Evolutionary conservation across 1,140 invertebrate species (phyloP).

Genomic region (Brachionus calyciflorus): DNA sequence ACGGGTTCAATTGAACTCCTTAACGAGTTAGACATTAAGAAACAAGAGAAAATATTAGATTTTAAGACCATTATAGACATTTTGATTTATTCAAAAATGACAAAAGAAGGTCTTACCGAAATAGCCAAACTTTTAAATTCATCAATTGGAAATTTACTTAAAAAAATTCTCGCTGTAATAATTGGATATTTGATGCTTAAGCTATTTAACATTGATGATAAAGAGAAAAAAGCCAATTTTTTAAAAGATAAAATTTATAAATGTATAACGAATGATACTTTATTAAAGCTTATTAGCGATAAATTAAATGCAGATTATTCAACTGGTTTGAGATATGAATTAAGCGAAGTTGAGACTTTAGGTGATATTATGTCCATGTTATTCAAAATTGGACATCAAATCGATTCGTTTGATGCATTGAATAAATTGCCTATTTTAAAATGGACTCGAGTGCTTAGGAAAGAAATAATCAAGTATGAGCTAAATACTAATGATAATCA

Average conservation of each 20-base stretch:
- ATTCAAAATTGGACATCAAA: not conserved
- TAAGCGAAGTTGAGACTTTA: not conserved
- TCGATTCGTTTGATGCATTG: not conserved
- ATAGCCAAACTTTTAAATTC: not conserved
- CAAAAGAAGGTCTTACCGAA: not conserved
- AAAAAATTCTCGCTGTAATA: not conserved
- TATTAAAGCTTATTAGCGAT: not conserved
- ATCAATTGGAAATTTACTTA: not conserved
- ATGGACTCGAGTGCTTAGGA: not conserved
- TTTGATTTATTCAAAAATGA: not conserved
- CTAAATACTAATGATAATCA: not conserved
- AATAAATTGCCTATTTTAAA: not conserved
- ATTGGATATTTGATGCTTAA: not conserved
- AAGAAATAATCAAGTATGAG: constrained; percentile 10
- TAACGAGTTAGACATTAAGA: not conserved
- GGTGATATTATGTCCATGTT: not conserved
- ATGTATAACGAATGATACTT: not conserved
- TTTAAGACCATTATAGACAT: not conserved
- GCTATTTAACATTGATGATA: not conserved
- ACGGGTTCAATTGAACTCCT: not conserved
- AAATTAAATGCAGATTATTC: not conserved
- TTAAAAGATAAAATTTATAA: not conserved
- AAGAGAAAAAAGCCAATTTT: not conserved
- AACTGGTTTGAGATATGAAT: not conserved
- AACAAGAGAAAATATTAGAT: not conserved